Conservation (phyloP, 2,113 vertebrate genomes). For the Larimichthys polyactis region DNA sequence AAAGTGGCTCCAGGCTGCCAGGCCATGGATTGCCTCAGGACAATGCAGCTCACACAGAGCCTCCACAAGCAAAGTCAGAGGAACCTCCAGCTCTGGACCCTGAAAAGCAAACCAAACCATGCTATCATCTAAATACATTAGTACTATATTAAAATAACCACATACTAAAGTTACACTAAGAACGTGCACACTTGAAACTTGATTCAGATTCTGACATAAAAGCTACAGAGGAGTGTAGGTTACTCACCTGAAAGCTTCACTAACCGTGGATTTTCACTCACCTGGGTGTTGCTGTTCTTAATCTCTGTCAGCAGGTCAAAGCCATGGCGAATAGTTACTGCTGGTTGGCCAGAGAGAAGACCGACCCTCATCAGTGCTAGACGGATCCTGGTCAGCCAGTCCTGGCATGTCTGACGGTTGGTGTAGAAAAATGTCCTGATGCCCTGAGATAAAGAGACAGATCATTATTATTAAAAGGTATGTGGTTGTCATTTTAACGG, state of each 20-base stretch:
- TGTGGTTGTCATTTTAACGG: not conserved
- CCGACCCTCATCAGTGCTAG: conserved; percentile 98
- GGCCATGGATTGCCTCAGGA: conserved; percentile 96
- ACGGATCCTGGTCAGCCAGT: conserved; percentile 96
- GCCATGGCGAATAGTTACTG: conserved; percentile 95
- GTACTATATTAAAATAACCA: not conserved
- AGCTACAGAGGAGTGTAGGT: not conserved
- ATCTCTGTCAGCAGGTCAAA: conserved; percentile 97
- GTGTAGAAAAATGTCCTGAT: conserved; percentile 98
- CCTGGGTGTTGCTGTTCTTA: conserved; percentile 92
- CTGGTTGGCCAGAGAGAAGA: conserved; percentile 95
- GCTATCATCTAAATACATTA: fast-evolving
- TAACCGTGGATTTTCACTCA: conserved; percentile 18
- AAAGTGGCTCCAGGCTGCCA: conserved; percentile 92
- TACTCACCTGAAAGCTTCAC: not conserved
- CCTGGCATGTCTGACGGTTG: conserved; percentile 97
- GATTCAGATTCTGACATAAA: not conserved
- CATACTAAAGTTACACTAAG: not conserved
- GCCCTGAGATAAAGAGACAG: conserved; percentile 80
- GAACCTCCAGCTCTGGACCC: conserved; percentile 94
- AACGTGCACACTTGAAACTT: not conserved
- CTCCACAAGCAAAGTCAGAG: conserved; percentile 94
- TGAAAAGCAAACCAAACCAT: conserved; percentile 59
- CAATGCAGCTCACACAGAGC: conserved; percentile 95
- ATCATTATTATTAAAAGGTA: not conserved